Conservation (phyloP, 2,888 invertebrate species). For the Seira sanloemensis region DNA sequence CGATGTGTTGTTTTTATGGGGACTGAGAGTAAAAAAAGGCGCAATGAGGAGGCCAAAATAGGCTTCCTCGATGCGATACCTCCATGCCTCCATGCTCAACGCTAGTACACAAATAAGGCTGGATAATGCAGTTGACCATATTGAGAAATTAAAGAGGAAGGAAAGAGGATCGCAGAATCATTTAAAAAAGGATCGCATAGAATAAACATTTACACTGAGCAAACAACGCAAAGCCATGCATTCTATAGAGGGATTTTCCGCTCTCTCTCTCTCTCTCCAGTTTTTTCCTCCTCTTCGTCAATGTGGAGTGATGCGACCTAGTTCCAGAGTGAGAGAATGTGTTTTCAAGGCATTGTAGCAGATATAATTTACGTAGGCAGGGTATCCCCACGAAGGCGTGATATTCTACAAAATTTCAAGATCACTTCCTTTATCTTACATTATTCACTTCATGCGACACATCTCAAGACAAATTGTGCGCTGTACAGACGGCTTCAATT, state of each 20-base stretch:
- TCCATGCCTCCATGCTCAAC: not conserved
- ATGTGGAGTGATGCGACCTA: no score
- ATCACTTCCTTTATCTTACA: not conserved
- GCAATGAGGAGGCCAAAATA: not conserved
- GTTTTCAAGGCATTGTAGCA: not conserved
- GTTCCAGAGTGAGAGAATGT: no score
- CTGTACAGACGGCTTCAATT: not conserved
- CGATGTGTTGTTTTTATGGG: conserved; percentile 29
- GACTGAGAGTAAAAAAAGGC: not conserved
- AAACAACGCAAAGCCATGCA: no score
- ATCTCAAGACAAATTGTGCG: not conserved
- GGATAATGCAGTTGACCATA: not conserved
- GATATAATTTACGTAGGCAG: not conserved
- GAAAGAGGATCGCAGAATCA: no score
- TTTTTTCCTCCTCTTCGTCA: no score
- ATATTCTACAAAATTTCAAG: not conserved
- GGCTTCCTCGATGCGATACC: not conserved
- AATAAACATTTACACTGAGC: no score
- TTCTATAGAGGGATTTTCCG: no score
- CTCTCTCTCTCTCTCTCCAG: no score
- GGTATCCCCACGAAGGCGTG: not conserved
- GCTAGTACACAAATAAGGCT: not conserved
- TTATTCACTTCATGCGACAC: not conserved
- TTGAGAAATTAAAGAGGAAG: not conserved
- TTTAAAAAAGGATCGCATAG: no score